Evolutionary conservation across 1,140 invertebrate species (phyloP), one percentile per base, ranked within the genome.

Genomic region (Microplitis demolitor): DNA sequence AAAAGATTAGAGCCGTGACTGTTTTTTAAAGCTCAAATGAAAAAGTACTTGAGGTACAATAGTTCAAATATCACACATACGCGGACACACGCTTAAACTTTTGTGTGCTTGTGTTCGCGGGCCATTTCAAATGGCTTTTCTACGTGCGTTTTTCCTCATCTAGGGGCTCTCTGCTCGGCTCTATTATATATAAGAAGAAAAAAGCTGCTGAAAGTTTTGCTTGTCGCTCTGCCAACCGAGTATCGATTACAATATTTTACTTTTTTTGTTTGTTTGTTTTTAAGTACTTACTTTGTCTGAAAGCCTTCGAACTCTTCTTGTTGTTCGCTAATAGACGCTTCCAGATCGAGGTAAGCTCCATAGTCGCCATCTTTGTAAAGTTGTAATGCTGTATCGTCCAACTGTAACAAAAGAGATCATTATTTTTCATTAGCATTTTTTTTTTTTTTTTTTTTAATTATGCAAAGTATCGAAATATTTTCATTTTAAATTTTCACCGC

Each of bases 301-400:
- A 98, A 95, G 74, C 95, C 96, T 85, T 98, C 97, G 78, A 98
- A 92, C 83, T 99, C 97, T 83, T 98, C 97, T 74, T 94, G 91
- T 84, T 98, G 97, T 87, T 99, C 97, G 79, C 93, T 95, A 77
- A 99, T 92, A 39, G 96, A 96, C 31, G 96, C 95, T 84, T 98
- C 97, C 81, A 98, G 90, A 88, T 99, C 97, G 85, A 99, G 87
- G 87, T 98, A 98, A 64, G 95, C 93, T n/a, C 96, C 96, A 87
- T 96, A 98, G 86, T 98, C 96, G 76, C 96, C 95, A 87, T 98
- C 96, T 88, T 97, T 96, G 88, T 97, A 98, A 67, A 99, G 90
- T 87, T 99, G 97, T 62, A 99, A 90, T 24, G 97, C 95, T 72
- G 95, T 96, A 89, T 99, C 97, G 86, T 98, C 97, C 85, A 98